Evolutionary conservation across 2,888 invertebrate species (phyloP).

Genomic region (Drosophila paramelanica): DNA sequence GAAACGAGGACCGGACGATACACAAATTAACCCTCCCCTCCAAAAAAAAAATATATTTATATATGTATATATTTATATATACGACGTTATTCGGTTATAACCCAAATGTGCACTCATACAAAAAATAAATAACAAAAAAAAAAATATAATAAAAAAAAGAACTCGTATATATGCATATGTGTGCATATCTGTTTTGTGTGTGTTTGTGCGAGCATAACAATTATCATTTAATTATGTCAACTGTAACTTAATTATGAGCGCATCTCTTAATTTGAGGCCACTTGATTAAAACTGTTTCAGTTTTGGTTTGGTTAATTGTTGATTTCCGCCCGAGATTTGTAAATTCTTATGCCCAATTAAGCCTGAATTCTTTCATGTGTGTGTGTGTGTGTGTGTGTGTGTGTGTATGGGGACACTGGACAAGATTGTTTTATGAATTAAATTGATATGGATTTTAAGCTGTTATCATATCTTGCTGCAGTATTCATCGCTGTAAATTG

Average conservation of each 20-base stretch:
- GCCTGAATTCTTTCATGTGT: conserved; percentile 10
- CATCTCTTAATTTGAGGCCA: conserved; percentile 64
- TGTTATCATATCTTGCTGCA: not conserved
- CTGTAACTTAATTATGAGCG: conserved; percentile 81
- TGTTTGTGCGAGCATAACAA: conserved; percentile 58
- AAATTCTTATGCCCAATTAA: conserved; percentile 55
- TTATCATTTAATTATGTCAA: conserved; percentile 82
- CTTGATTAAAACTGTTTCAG: conserved; percentile 60
- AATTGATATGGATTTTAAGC: not conserved
- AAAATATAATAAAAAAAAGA: conserved; percentile 3
- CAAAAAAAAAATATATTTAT: conserved; percentile 14
- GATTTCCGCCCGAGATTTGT: conserved; percentile 69
- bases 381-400: not conserved
- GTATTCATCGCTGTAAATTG: conserved; percentile 60
- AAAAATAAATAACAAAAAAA: conserved; percentile 3
- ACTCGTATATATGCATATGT: conserved; percentile 1
- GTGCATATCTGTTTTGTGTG: conserved; percentile 3
- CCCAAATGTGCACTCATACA: conserved; percentile 26
- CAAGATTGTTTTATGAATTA: not conserved
- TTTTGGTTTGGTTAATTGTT: conserved; percentile 70
- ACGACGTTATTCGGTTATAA: conserved; percentile 26
- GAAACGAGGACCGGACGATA: conserved; percentile 56
- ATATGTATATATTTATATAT: conserved; percentile 7
- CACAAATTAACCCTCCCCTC: conserved; percentile 73
- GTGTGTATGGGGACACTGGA: not conserved